Evolutionary conservation across 2,888 invertebrate species (phyloP).

Genomic region (Amphipyra berbera): DNA sequence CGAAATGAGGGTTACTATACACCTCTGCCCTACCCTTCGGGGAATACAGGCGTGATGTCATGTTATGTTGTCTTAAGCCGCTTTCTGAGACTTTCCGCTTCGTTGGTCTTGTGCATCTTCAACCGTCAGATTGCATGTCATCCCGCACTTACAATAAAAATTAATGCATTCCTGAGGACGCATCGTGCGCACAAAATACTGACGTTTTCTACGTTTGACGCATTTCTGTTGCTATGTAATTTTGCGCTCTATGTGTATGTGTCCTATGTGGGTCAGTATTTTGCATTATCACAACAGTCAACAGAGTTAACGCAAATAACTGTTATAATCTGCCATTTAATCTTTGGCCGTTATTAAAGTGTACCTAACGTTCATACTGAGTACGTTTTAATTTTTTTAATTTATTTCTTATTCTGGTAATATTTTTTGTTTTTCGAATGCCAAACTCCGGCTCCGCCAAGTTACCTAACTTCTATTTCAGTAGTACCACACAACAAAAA

Average conservation of each 20-base stretch:
- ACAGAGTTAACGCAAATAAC: constrained; percentile 33
- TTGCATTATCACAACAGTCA: constrained; percentile 30
- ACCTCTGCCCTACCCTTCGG: no score
- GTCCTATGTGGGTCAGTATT: constrained; percentile 40
- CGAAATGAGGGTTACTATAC: no score
- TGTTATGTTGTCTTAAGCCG: no score
- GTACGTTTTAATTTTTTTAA: background rate
- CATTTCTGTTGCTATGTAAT: constrained; percentile 12
- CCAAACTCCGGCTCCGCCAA: no score
- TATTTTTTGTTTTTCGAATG: no score
- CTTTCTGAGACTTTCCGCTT: background rate
- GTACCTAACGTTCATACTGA: background rate
- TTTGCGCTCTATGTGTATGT: constrained; percentile 3
- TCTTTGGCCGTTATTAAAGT: constrained; percentile 7
- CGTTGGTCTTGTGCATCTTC: background rate
- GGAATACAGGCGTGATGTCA: no score
- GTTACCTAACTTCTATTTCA: no score
- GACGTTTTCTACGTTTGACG: constrained; percentile 12
- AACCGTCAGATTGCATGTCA: constrained; percentile 34
- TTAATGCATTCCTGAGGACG: constrained; percentile 42
- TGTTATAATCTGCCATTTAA: constrained; percentile 24
- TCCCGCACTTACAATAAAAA: constrained; percentile 25
- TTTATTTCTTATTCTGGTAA: no score
- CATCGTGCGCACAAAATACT: constrained; percentile 14
- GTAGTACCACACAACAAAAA: no score